phyloP scores from a whole-genome alignment of 2,113 vertebrate species.

The Pan troglodytes region DNA sequence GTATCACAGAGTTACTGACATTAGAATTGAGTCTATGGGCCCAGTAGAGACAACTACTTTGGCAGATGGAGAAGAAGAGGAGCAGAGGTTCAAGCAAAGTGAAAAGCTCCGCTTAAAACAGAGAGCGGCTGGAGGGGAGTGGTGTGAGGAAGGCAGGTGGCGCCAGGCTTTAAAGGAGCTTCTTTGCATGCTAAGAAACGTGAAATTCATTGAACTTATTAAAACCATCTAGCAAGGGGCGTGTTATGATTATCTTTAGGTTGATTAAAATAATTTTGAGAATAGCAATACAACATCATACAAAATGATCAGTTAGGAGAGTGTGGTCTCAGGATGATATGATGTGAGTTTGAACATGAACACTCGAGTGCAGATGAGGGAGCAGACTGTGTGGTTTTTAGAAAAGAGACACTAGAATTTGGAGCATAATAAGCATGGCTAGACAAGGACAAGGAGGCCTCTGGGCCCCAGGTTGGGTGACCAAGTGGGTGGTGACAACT shows the following conservation, averaged over 20 bases:
- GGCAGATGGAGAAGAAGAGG: not conserved
- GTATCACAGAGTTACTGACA: not conserved
- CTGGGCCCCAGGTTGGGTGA: not conserved
- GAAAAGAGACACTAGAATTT: not conserved
- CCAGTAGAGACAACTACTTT: not conserved
- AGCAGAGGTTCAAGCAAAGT: not conserved
- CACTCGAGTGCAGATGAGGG: not conserved
- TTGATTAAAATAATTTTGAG: constrained; percentile 18
- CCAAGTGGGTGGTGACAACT: not conserved
- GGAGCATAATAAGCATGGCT: not conserved
- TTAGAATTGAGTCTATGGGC: not conserved
- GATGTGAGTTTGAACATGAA: not conserved
- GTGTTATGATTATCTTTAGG: not conserved
- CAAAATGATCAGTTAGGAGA: not conserved
- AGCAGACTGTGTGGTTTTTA: not conserved
- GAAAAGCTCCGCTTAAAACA: not conserved
- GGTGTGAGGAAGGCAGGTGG: not conserved
- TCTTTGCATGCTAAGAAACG: not conserved
- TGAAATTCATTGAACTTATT: not conserved
- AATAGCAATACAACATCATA: not conserved
- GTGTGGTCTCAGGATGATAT: not conserved
- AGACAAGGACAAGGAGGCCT: not conserved
- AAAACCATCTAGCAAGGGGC: not conserved
- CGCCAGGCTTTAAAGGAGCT: not conserved
- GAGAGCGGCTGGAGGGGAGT: not conserved